A percentile compares a stretch with the other conserved stretches of the same genome.
These are phyloP conservation scores for Cynopterus sphinx DNA, from an alignment of 2,797 vertebrate species.

Conservation along the genomic window DNA sequence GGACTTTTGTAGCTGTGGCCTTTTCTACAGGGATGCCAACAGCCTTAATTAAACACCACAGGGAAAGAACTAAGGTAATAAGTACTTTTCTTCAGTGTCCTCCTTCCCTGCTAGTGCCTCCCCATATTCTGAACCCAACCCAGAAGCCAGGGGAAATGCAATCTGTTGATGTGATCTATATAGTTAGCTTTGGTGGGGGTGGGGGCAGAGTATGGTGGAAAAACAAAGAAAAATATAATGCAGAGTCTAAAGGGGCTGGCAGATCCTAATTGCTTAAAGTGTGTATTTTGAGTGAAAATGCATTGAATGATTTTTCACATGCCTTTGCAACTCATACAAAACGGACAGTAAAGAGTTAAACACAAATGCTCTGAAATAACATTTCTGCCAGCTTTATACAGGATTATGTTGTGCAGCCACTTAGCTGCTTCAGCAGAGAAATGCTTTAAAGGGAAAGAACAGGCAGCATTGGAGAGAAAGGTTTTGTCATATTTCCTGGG, in stretches of 20 bases:
- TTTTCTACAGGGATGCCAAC: background rate
- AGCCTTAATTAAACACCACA: background rate
- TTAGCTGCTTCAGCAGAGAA: slow-evolving; percentile 77
- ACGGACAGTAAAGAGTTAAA: slow-evolving; percentile 69
- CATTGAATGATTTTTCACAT: background rate
- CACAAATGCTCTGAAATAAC: slow-evolving; percentile 64
- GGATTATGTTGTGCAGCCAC: slow-evolving; percentile 77
- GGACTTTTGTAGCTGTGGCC: background rate
- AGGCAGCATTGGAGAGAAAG: slow-evolving; percentile 43
- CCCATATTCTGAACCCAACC: background rate
- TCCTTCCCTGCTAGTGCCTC: background rate
- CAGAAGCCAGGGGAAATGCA: background rate
- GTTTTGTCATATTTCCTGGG: slow-evolving; percentile 63
- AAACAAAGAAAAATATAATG: background rate
- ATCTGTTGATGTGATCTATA: background rate
- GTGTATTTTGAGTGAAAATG: background rate
- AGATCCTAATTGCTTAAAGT: background rate
- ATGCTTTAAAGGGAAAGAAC: slow-evolving; percentile 71
- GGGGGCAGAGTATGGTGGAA: background rate
- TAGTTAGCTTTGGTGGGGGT: background rate
- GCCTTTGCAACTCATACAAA: background rate
- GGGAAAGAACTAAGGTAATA: background rate
- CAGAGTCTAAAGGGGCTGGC: background rate
- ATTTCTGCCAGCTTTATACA: slow-evolving; percentile 73
- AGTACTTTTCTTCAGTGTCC: background rate